Base-by-base conservation (phyloP, 2,888 invertebrate genomes). In the Panopea generosa region DNA sequence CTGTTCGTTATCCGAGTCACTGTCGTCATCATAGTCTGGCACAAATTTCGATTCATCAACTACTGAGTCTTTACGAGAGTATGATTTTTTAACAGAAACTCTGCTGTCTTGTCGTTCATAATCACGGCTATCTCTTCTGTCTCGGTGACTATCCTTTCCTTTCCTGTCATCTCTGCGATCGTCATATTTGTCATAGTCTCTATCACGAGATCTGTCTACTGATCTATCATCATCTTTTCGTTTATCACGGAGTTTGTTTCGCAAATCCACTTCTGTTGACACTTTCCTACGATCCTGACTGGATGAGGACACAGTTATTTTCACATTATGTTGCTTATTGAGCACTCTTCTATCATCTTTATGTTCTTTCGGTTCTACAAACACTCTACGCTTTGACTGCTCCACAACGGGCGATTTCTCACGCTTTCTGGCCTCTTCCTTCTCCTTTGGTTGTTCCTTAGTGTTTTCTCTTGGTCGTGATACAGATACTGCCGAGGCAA, bases 41-140 rank as follows among this genome's bases (percentile, higher is more conserved):
- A 86, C 90, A 86, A 91, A 91, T 60, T 84, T 83, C 0, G 89
- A 83, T 73, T 91, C 90, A 65, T 90, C 91, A 22, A 89, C 75
- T 22, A 89, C 75, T 0, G 91, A 90, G 20, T 90, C 86, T 67
- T 90, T 90, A 4, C 91, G 52, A 6, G 69, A 69, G 16, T 55
- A 27, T 4, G 33, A 33, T 11, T 11, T 33, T 33, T 33, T 33
- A 7, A 33, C 11, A 7, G 33, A 33, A 7, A 33, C 33, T 33
- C 71, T 22, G 56, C 67, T 70, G 16, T 55, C 61, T 33, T 63
- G 33, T 14, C 65, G 45, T 24, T 80, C 79, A 56, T 55, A 52
- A 29, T 55, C 38, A 11, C 33, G 33, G 66, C 62, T 57, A 52
- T 50, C 68, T 29, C 67, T 68, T 22, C 65, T 53, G 11, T 70